These are phyloP conservation scores for Ramphastos sulfuratus DNA, from an alignment of 2,113 vertebrate genomes.

Conservation along the genomic window DNA sequence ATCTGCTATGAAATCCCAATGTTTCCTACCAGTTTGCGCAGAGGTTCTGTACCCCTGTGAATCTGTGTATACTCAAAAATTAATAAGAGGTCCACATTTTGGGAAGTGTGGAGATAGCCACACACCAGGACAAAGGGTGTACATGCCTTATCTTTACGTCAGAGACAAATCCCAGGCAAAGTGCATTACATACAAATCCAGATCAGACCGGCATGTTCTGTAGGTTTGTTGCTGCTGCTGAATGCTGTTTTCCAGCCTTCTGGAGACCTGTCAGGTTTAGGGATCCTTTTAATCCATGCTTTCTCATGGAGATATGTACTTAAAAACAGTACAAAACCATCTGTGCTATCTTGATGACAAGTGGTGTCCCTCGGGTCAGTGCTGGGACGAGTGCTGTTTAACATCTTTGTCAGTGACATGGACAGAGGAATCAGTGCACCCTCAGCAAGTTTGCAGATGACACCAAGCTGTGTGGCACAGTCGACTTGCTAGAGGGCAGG, in stretches of 20 bases:
- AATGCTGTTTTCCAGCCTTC: background rate
- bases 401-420: no score
- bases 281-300: background rate
- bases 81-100: rapidly evolving
- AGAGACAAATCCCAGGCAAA: background rate
- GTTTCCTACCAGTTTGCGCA: background rate
- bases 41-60: background rate
- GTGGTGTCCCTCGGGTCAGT: no score
- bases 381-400: no score
- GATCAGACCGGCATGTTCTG: background rate
- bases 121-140: rapidly evolving
- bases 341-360: background rate
- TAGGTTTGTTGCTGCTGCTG: background rate
- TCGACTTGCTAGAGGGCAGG: no score
- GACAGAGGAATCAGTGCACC: no score
- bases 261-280: background rate
- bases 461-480: no score
- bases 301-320: background rate
- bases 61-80: background rate
- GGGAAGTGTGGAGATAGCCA: background rate
- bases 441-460: no score
- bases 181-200: background rate
- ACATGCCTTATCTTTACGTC: rapidly evolving
- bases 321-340: background rate
- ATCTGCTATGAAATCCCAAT: background rate